These are phyloP conservation scores for Drosophila seclusa DNA, from an alignment of 2,888 invertebrate species.

Conservation along the genomic window DNA sequence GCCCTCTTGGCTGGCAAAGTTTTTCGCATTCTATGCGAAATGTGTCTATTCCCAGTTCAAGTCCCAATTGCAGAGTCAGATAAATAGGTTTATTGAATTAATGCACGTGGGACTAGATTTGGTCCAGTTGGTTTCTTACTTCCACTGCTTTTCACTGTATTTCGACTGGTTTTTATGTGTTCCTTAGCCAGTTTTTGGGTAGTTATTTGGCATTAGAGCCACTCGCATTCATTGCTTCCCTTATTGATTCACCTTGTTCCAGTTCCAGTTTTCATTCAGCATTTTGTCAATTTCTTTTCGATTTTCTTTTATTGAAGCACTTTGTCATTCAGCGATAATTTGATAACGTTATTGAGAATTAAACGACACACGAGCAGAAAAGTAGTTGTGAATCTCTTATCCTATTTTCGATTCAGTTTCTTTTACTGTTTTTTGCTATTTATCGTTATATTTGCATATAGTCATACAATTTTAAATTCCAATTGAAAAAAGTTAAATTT, in stretches of 20 bases:
- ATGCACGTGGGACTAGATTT: constrained; percentile 50
- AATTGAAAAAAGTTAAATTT: constrained; percentile 12
- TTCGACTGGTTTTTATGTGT: constrained; percentile 28
- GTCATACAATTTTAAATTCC: constrained; percentile 4
- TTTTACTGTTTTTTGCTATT: constrained; percentile 1
- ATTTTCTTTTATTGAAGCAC: neutral
- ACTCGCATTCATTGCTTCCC: constrained; percentile 33
- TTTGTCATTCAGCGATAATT: neutral
- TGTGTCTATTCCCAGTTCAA: constrained; percentile 48
- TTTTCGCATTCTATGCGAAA: constrained; percentile 70
- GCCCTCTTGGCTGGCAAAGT: constrained; percentile 59
- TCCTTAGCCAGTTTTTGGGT: neutral
- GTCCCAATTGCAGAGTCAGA: constrained; percentile 43
- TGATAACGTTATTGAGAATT: neutral
- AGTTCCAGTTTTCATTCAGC: constrained; percentile 17
- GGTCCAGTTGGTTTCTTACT: constrained; percentile 3
- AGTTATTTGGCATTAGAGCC: constrained; percentile 41
- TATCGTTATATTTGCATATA: constrained; percentile 24
- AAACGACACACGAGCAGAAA: neutral
- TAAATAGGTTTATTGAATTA: constrained; percentile 78
- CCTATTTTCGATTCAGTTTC: neutral
- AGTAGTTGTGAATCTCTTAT: neutral
- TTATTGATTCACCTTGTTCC: constrained; percentile 43
- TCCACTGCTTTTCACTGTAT: constrained; percentile 31
- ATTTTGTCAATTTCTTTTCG: constrained; percentile 4